Base-by-base conservation (phyloP, 2,113 vertebrate genomes). In the Onychostoma macrolepis region DNA sequence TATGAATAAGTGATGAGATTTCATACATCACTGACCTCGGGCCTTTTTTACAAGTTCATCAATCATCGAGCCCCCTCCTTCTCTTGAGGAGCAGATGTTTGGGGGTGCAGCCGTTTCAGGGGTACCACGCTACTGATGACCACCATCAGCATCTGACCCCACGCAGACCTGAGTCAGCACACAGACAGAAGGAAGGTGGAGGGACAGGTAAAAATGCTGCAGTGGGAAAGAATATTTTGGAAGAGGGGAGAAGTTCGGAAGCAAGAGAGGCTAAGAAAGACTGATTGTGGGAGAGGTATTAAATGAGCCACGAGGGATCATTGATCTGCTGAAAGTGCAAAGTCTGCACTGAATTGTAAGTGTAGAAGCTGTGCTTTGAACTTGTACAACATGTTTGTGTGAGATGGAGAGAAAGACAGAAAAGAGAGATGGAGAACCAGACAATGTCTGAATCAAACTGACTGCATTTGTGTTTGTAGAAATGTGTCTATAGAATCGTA, bases 301-400 rank as follows among this genome's bases (percentile, higher is more conserved):
- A 88, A 80, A 84, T 48, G 75, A 92, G 87, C 86, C 93, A 93
- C 92, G 89, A 89, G 92, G 92, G 91, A 91, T 91, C 93, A 93
- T 94, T 93, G 94, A 95, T 95, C 91, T 93, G 91, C 93, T 91
- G 89, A 94, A 93, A 94, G 93, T 92, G 93, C 91, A 90, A 86
- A 90, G 88, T 90, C 83, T 92, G 89, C 86, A 84, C 90, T 92
- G 93, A 93, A 94, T 94, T 91, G 93, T 90, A 94, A 93, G 89
- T 91, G 90, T 88, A 88, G 87, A 89, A 90, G 45, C 85, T 81
- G 61, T 67, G 81, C 92, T 94, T 92, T 91, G 93, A 93, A 93
- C 93, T 92, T 91, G 91, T 93, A 93, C 92, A 93, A 94, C 91
- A 91, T 91, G 45, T 84, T 71, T 84, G 41, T 56, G 67, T 36